Evolutionary conservation across 2,888 invertebrate species (phyloP).

Genomic region (Machimus atricapillus): DNA sequence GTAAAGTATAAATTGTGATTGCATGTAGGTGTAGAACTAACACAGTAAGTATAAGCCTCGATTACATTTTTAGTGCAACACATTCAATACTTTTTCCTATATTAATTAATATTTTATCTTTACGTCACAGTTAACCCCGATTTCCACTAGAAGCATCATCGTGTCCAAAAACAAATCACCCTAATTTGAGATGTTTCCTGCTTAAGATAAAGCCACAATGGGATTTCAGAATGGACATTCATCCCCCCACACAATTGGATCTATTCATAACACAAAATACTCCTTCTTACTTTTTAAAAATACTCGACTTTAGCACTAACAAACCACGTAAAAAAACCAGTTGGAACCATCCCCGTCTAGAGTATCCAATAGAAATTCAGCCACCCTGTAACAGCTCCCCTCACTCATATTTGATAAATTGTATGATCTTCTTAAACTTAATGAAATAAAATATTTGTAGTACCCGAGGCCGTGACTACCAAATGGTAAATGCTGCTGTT

Average conservation of each 20-base stretch:
- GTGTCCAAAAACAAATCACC: not conserved
- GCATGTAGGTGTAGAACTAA: constrained; percentile 7
- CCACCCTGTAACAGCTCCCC: not conserved
- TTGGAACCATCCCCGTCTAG: not conserved
- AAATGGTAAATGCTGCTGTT: constrained; percentile 64
- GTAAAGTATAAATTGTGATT: not conserved
- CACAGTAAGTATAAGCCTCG: constrained; percentile 14
- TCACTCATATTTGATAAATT: not conserved
- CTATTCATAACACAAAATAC: not conserved
- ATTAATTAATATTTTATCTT: constrained; percentile 20
- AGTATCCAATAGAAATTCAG: not conserved
- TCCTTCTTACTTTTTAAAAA: not conserved
- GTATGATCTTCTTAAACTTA: not conserved
- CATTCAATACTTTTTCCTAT: not conserved
- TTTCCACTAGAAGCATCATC: constrained; percentile 49
- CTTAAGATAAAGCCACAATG: constrained; percentile 5
- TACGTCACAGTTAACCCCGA: constrained; percentile 48
- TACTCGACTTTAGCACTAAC: not conserved
- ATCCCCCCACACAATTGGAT: constrained; percentile 1
- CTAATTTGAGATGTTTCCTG: constrained; percentile 1
- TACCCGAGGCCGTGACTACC: constrained; percentile 75
- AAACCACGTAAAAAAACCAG: not conserved
- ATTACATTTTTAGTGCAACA: not conserved
- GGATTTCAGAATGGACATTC: constrained; percentile 21
- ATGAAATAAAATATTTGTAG: constrained; percentile 64